Evolutionary conservation across 1,140 invertebrate species (phyloP).

Genomic region (Caenorhabditis briggsae): DNA sequence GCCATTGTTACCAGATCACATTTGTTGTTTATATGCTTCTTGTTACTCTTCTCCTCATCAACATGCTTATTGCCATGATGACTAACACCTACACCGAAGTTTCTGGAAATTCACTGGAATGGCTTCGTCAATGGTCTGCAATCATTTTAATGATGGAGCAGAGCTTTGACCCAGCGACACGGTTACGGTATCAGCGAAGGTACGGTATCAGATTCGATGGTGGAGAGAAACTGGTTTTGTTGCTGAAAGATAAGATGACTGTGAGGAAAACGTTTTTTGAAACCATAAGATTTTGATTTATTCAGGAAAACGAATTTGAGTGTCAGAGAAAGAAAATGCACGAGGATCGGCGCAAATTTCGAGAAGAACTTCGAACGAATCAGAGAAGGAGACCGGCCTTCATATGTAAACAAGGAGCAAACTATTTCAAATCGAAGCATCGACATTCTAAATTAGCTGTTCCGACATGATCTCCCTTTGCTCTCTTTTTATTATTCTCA

Average conservation of each 20-base stretch:
- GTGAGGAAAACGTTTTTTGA: background rate
- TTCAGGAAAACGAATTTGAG: constrained; percentile 40
- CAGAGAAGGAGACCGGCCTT: constrained; percentile 28
- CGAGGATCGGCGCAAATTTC: constrained; percentile 22
- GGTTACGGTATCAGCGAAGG: constrained; percentile 86
- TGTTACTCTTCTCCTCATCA: constrained; percentile 92
- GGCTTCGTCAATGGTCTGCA: constrained; percentile 95
- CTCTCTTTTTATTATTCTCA: background rate
- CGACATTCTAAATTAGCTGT: background rate
- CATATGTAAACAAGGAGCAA: constrained; percentile 45
- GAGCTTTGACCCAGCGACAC: constrained; percentile 88
- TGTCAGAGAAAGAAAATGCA: constrained; percentile 53
- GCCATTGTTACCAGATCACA: constrained; percentile 82
- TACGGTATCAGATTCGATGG: constrained; percentile 96
- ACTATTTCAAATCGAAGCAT: constrained; percentile 51
- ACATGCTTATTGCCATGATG: constrained; percentile 99
- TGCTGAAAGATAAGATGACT: constrained; percentile 80
- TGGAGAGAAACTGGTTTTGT: constrained; percentile 85
- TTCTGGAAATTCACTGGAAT: constrained; percentile 94
- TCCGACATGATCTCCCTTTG: background rate
- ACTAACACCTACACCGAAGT: constrained; percentile 94
- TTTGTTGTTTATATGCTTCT: constrained; percentile 97
- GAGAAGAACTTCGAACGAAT: constrained; percentile 40
- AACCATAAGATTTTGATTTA: background rate
- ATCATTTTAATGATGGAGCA: constrained; percentile 95